Conservation (phyloP, 2,888 invertebrate genomes). For the Acrocyrtus sp. region DNA sequence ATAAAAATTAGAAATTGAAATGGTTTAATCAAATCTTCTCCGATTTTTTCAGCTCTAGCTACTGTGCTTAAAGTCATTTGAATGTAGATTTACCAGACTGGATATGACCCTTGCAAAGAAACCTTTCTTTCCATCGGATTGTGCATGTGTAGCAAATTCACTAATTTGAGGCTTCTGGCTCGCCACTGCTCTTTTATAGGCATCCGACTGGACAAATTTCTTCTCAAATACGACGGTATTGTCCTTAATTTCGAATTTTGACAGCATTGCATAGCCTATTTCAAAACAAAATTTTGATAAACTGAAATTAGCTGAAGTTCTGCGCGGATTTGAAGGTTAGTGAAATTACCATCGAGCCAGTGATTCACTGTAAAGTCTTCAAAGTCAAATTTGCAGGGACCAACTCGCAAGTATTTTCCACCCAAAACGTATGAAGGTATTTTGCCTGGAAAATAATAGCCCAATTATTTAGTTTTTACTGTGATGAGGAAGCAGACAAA, state of each 20-base stretch:
- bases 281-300: not conserved
- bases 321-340: conserved; percentile 1
- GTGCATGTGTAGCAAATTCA: conserved; percentile 68
- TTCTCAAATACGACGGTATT: conserved; percentile 64
- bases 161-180: conserved; percentile 67
- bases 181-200: conserved; percentile 67
- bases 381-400: conserved; percentile 68
- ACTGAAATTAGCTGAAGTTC: not conserved
- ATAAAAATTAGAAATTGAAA: conserved; percentile 5
- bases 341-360: conserved; percentile 68
- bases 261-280: conserved; percentile 56
- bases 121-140: conserved; percentile 69
- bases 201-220: conserved; percentile 67
- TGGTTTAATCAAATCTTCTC: too few species aligned
- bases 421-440: conserved; percentile 68
- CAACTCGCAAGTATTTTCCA: conserved; percentile 66
- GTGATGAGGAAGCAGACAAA: too few species aligned
- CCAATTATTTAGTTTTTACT: too few species aligned
- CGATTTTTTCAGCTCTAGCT: too few species aligned
- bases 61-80: too few species aligned
- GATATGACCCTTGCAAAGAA: conserved; percentile 66
- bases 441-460: conserved; percentile 62
- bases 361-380: conserved; percentile 66
- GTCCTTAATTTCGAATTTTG: conserved; percentile 58
- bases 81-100: conserved; percentile 56